phyloP scores from a whole-genome alignment of 92 coral and sea anemone species.

The Zoanthus sansibaricus region DNA sequence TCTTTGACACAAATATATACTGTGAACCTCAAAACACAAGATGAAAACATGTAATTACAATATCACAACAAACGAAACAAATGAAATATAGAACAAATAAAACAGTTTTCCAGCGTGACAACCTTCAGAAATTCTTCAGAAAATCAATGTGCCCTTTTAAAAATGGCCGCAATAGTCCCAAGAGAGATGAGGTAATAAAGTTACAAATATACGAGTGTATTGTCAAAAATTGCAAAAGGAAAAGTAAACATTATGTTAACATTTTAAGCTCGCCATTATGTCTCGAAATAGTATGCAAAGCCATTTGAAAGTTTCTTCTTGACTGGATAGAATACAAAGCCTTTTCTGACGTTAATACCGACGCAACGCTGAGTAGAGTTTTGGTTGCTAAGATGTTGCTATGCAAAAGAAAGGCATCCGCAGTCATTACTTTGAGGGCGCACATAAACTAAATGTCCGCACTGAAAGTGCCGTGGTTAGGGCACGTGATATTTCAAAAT shows the following conservation, averaged over 20 bases:
- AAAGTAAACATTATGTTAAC: not conserved
- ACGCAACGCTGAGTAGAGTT: not conserved
- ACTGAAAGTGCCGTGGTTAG: not conserved
- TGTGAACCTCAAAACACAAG: too few relatives aligned
- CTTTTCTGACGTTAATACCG: not conserved
- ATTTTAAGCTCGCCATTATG: not conserved
- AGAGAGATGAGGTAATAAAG: not conserved
- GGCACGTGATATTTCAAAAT: too few relatives aligned
- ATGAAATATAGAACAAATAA: too few relatives aligned
- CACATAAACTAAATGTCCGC: not conserved
- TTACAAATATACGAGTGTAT: not conserved
- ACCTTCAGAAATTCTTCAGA: too few relatives aligned
- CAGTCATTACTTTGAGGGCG: not conserved
- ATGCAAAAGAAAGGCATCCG: not conserved
- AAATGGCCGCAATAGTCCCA: too few relatives aligned
- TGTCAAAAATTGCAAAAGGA: not conserved
- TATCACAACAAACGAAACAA: too few relatives aligned
- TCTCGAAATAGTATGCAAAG: not conserved
- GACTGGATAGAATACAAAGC: not conserved
- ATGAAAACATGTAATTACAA: too few relatives aligned
- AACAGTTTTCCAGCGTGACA: too few relatives aligned
- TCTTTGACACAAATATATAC: too few relatives aligned
- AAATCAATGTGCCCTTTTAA: too few relatives aligned
- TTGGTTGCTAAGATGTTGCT: constrained; percentile 3
- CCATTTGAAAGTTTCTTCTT: not conserved